Conservation (phyloP, 2,797 vertebrate genomes). For the Myioborus melanocephalus region DNA sequence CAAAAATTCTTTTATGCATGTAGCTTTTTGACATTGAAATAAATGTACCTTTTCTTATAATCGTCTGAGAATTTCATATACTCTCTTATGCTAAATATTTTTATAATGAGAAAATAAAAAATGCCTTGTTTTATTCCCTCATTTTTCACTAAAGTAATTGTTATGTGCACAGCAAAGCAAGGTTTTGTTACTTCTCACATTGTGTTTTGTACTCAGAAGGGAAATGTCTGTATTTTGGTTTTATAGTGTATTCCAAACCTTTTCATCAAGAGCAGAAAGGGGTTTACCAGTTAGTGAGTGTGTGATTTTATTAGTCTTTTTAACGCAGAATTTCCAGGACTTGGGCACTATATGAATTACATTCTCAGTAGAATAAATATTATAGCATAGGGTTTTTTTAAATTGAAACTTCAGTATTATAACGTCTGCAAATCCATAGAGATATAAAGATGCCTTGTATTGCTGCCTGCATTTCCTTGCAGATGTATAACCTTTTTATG, state of each 20-base stretch:
- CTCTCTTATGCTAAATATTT: not conserved
- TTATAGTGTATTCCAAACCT: not conserved
- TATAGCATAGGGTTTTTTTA: fast-evolving
- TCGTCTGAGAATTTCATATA: not conserved
- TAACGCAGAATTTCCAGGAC: not conserved
- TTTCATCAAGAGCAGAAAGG: not conserved
- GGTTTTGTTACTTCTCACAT: not conserved
- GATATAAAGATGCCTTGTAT: not conserved
- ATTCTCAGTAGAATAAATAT: not conserved
- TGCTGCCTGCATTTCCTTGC: not conserved
- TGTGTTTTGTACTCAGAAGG: not conserved
- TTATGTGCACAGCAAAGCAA: not conserved
- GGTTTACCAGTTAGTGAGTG: not conserved
- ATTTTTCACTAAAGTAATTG: not conserved
- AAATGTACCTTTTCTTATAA: not conserved
- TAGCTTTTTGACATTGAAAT: not conserved
- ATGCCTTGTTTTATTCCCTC: not conserved
- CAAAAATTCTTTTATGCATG: not conserved
- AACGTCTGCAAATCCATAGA: not conserved
- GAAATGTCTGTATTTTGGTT: not conserved
- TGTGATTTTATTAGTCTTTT: not conserved
- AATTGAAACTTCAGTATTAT: not conserved
- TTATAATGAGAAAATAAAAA: not conserved
- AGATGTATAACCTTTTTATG: not conserved
- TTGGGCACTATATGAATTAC: not conserved